phyloP scores from a whole-genome alignment of 2,113 vertebrate genomes.

The Hirundichthys speculiger region DNA sequence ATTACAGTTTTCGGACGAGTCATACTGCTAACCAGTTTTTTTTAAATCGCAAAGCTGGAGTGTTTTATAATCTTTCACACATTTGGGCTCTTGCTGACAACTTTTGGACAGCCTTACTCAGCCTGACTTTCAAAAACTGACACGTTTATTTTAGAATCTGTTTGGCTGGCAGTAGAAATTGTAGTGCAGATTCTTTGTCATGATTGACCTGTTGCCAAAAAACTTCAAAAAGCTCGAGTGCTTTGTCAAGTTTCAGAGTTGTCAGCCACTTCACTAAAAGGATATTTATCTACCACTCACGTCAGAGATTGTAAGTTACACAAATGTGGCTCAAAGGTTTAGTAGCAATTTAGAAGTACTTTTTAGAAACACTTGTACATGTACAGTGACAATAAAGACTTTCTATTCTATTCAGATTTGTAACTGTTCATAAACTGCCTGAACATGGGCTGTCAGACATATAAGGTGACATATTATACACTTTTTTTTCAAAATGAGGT shows the following conservation, averaged over 20 bases:
- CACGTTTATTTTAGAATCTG: not conserved
- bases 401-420: no score
- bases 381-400: no score
- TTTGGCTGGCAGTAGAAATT: not conserved
- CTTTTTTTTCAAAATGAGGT: no score
- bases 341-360: not conserved
- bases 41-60: no score
- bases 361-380: not conserved
- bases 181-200: not conserved
- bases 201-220: not conserved
- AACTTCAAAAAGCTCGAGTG: not conserved
- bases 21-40: no score
- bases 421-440: no score
- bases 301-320: not conserved
- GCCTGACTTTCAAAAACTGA: not conserved
- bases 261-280: not conserved
- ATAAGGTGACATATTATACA: no score
- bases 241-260: not conserved
- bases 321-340: not conserved
- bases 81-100: not conserved
- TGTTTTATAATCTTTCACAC: not conserved
- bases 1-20: no score
- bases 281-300: conserved; percentile 1
- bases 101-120: conserved; percentile 1
- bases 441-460: no score